Evolutionary conservation across 1,140 invertebrate genomes (phyloP), one percentile per base, ranked within the genome.

Genomic region (Drosophila kepulauana): DNA sequence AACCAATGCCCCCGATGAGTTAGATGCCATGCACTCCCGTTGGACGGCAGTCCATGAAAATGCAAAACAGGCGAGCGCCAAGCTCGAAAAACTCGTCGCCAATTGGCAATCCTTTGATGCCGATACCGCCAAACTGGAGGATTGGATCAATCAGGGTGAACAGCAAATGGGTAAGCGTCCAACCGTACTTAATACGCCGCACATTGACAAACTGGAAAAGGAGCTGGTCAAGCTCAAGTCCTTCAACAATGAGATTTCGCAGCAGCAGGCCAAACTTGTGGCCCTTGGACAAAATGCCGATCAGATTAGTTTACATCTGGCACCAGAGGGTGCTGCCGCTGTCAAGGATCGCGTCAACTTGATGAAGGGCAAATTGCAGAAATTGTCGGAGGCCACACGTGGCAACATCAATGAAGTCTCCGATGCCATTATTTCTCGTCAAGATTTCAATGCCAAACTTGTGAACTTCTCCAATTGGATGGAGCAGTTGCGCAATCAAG

Each of bases 401-500:
- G 94, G 95, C 15, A 95, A 95, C 91, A 96, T 97, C 30, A 97
- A 97, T 91, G 94, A 95, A 43, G 93, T 97, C 0, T 97, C 97
- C 4, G 97, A 98, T 91, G 95, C 96, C 16, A 95, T 97, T 33
- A 94, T 97, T 41, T 94, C 95, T 2, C 93, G 95, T 77, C 96
- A 98, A 93, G 97, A 98, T 90, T 97, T 98, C 77, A 95, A 97
- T 79, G 95, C 95, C 20, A 96, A 96, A 88, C 93, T 98, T 51
- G 94, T 95, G 8, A 95, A 96, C 74, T 97, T 98, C 86, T 95
- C 96, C 52, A 96, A 96, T 57, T 98, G 97, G 97, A 95, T 98
- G 92, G 96, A 96, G 48, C 94, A 96, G 61, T 94, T 98, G 49
- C 94, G 95, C 78, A 93, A 95, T 15, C 96, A 96, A 79, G 94